Percentiles rank a stretch among this genome's conserved stretches.
These are phyloP conservation scores for Gryon sp. DNA, from an alignment of 1,140 invertebrate species.

Conservation along the genomic window DNA sequence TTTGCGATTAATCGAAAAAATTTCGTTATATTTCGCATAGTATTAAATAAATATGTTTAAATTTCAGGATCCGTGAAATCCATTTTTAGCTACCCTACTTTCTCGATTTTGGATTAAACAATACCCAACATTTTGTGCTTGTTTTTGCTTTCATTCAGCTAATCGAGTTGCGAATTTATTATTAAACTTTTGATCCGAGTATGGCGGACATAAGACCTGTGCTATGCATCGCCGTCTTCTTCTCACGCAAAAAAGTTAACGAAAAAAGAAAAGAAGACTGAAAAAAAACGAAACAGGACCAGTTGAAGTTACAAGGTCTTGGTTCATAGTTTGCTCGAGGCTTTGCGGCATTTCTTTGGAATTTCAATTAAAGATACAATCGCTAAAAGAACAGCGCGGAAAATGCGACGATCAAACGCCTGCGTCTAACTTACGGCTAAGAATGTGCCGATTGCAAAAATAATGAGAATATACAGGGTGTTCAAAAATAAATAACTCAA, in stretches of 20 bases:
- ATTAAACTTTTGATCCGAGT: conserved; percentile 46
- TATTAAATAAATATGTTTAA: conserved; percentile 10
- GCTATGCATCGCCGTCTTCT: conserved; percentile 13
- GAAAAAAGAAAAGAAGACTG: not conserved
- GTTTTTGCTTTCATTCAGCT: conserved; percentile 8
- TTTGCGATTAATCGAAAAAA: conserved; percentile 10
- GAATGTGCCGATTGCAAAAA: conserved; percentile 50
- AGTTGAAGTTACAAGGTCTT: conserved; percentile 16
- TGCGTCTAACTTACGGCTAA: conserved; percentile 25
- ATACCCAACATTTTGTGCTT: not conserved
- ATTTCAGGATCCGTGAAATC: no score
- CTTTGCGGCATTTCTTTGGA: conserved; percentile 53
- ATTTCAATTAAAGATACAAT: conserved; percentile 65
- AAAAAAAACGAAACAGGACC: not conserved
- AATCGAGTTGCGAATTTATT: conserved; percentile 42
- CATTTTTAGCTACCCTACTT: no score
- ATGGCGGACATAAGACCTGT: conserved; percentile 4
- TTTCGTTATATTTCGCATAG: conserved; percentile 3
- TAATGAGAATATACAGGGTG: conserved; percentile 32
- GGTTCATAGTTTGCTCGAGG: conserved; percentile 48
- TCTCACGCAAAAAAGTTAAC: conserved; percentile 9
- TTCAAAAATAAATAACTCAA: no score
- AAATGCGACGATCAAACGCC: conserved; percentile 47
- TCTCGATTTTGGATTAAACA: conserved; percentile 17
- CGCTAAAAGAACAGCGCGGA: conserved; percentile 43